Base-by-base conservation (phyloP, 1,140 invertebrate species). In the Orchestia grillus region DNA sequence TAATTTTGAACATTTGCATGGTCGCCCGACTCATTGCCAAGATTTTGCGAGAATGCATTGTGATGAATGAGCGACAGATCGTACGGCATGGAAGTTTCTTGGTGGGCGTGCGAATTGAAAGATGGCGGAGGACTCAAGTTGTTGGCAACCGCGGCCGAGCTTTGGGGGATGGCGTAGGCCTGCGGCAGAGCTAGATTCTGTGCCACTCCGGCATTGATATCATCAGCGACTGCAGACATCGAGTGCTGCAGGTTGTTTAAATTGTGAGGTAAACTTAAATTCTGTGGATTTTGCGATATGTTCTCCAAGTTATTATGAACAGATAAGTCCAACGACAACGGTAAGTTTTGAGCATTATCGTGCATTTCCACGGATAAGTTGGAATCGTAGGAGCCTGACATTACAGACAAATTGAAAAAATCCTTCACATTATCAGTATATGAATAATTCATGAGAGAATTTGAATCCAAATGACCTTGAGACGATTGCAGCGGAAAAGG, bases 31-130 rank as follows among this genome's bases (percentile, higher is more conserved):
- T 94, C 92, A 94, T 47, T 94, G 44, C 43, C 44, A 47, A 94
- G 44, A 94, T 47, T 94, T 45, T 94, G 92, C 8, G 92, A 40
- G 36, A 94, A 94, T 8, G 43, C 36, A 47, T 94, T 94, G 36
- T 94, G 92, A 44, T 94, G 92, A 44, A 94, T 94, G 36, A 94
- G 92, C 36, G 92, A 94, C 45, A 94, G 92, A n/a, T 94, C 92
- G 92, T 94, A 44, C 0, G 92, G 92, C 44, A 94, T 47, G 19
- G 92, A 11, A 8, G 92, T 15, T 6, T 94, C 92, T 16, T 23
- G n/a, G 44, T 94, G 92, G 44, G 92, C 0, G 92, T 94, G 92
- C 19, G 43, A 44, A 11, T 42, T 45, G 40, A 45, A 94, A 40
- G 92, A 45, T 11, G 92, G 92, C 0, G 92, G 44, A 8, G 92